Base-by-base conservation (phyloP, 2,888 invertebrate genomes). In the Epistrophella euchroma region DNA sequence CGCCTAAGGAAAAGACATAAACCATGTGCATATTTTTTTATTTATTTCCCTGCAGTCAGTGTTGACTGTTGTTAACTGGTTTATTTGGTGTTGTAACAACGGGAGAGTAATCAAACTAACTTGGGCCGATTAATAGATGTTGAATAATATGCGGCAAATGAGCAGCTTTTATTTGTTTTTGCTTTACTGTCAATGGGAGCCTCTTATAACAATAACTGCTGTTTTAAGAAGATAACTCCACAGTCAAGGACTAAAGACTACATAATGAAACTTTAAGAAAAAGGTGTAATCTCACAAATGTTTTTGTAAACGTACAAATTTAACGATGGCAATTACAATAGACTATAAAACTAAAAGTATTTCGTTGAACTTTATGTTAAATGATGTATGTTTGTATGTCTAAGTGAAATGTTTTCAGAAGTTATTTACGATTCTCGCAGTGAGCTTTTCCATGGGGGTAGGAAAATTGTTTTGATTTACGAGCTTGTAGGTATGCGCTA, bases 251-350 rank as follows among this genome's bases (percentile, higher is more conserved):
- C 9, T 5, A 5, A 28, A 0, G 4, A 3, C 2, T 25, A 28
- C 17, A 19, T 56, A 32, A 32, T 9, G 13, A 19, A 58, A 19
- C 32, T 45, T 19, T 7, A 64, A 45, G 64, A 9, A 17, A 19
- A 32, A 64, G 32, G 45, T 28, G 13, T 40, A 64, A 32, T 64
- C 17, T 17, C 15, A n/a, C 45, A 64, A 32, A 47, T 47, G n/a
- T 32, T 17, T 45, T 47, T 17, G 13, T 13, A 32, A 32, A 47
- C 32, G 64, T 64, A 64, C 47, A 64, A 28, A 47, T 72, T 77
- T 77, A 77, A 82, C 60, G 76, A 64, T 43, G n/a, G n/a, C 22
- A 62, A 74, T 80, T 74, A 58, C 58, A 66, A 58, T 71, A 76
- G 72, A 68, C 45, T 62, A 72, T 73, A 77, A 60, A 82, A 68